Conservation (phyloP, 92 coral and sea anemone genomes). For the Epizoanthus fatuus region DNA sequence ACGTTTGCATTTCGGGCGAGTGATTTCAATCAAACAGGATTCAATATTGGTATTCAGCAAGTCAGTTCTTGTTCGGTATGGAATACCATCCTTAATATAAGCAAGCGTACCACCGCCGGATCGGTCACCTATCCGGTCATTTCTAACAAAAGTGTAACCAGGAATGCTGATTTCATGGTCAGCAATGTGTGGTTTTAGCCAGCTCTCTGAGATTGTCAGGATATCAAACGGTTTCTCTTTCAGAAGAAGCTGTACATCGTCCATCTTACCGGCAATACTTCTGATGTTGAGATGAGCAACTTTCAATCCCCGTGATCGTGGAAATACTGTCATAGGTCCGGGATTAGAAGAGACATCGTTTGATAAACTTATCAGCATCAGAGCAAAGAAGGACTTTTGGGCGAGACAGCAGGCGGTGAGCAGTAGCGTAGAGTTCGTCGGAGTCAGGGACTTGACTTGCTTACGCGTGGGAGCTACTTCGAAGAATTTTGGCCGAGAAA, state of each 20-base stretch:
- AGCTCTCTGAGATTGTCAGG: constrained; percentile 62
- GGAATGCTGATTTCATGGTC: constrained; percentile 53
- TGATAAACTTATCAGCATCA: constrained; percentile 27
- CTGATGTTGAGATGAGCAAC: constrained; percentile 60
- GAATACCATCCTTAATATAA: constrained; percentile 55
- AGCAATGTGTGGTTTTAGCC: constrained; percentile 51
- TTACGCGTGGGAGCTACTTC: constrained; percentile 1
- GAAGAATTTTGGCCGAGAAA: neutral
- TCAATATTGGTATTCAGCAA: constrained; percentile 34
- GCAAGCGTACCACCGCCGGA: constrained; percentile 59
- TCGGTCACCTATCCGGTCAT: constrained; percentile 49
- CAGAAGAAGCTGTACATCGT: constrained; percentile 34
- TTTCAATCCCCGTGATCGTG: constrained; percentile 58
- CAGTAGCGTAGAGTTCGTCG: constrained; percentile 27
- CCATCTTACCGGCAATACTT: constrained; percentile 59
- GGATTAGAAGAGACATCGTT: constrained; percentile 56
- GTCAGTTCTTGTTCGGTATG: constrained; percentile 51
- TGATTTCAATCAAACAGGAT: constrained; percentile 59
- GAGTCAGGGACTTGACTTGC: constrained; percentile 16
- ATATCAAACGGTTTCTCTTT: constrained; percentile 53
- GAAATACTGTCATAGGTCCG: constrained; percentile 31
- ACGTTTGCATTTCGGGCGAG: constrained; percentile 52
- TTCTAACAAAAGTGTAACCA: constrained; percentile 43
- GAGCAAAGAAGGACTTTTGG: constrained; percentile 17
- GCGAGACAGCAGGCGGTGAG: constrained; percentile 18